phyloP scores from a whole-genome alignment of 2,113 vertebrate genomes.

The Willisornis vidua region DNA sequence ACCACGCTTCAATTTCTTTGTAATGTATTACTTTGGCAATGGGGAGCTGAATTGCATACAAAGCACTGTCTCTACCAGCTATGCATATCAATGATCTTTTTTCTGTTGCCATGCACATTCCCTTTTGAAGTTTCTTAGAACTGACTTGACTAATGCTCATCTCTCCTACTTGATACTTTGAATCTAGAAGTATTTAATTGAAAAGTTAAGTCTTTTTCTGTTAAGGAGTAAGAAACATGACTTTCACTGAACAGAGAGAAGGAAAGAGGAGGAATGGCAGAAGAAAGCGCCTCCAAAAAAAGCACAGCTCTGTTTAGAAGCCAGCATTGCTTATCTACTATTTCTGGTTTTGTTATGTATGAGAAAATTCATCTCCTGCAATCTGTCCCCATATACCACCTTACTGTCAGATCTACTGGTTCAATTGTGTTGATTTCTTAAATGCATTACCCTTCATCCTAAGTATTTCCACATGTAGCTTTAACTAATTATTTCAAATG shows the following conservation, averaged over 20 bases:
- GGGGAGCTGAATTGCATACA: constrained; percentile 10
- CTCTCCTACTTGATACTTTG: background rate
- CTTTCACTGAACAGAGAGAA: background rate
- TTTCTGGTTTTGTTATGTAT: background rate
- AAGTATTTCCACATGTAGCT: background rate
- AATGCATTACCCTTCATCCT: background rate
- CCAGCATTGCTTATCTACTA: background rate
- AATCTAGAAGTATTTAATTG: background rate
- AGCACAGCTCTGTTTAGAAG: background rate
- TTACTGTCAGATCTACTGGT: background rate
- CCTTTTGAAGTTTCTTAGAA: background rate
- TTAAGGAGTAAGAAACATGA: background rate
- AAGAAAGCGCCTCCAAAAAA: background rate
- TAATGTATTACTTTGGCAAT: background rate
- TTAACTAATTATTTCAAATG: background rate
- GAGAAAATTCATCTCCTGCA: background rate
- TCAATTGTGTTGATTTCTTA: background rate
- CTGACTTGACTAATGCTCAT: background rate
- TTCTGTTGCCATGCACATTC: background rate
- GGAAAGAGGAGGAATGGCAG: background rate
- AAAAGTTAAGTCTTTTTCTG: background rate
- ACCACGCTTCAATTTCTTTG: background rate
- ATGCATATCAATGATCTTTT: constrained; percentile 3
- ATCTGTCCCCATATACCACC: background rate
- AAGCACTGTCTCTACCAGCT: background rate